A percentile compares a stretch with the other conserved stretches of the same genome.
These are phyloP conservation scores for Leucophora obtusa DNA, from an alignment of 2,888 invertebrate genomes.

Conservation along the genomic window DNA sequence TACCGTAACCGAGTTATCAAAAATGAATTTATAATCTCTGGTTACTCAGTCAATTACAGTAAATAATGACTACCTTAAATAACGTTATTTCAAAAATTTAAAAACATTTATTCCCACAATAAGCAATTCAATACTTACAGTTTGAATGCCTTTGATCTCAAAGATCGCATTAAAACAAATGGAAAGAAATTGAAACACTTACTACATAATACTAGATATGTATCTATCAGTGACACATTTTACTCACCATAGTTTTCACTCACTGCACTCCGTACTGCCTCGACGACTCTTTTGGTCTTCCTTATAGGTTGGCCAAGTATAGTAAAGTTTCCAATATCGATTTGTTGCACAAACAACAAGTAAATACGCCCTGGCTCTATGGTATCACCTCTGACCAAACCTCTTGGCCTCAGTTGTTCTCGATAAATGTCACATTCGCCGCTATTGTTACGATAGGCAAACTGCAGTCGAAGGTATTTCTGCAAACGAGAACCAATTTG, in stretches of 20 bases:
- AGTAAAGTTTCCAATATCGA: slow-evolving; percentile 77
- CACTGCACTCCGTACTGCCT: slow-evolving; percentile 77
- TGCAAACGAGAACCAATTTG: slow-evolving; percentile 78
- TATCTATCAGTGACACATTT: slow-evolving; percentile 52
- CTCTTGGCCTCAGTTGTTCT: slow-evolving; percentile 75
- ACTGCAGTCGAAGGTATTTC: slow-evolving; percentile 75
- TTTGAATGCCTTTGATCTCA: too few relatives aligned
- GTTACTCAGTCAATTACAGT: too few relatives aligned
- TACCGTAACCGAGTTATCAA: too few relatives aligned
- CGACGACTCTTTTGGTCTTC: slow-evolving; percentile 74
- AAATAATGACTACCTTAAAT: too few relatives aligned
- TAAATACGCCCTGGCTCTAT: slow-evolving; percentile 77
- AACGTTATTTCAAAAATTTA: too few relatives aligned
- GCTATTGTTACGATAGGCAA: slow-evolving; percentile 75
- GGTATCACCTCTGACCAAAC: slow-evolving; percentile 75
- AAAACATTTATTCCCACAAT: not conserved
- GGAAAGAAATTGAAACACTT: too few relatives aligned
- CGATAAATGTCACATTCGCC: slow-evolving; percentile 78
- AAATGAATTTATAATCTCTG: too few relatives aligned
- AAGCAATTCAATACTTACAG: too few relatives aligned
- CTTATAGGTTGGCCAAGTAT: slow-evolving; percentile 78
- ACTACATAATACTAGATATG: too few relatives aligned
- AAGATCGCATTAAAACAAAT: too few relatives aligned
- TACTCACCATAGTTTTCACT: slow-evolving; percentile 79
- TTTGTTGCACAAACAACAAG: slow-evolving; percentile 78